phyloP scores from a whole-genome alignment of 2,113 vertebrate genomes.

The Ia io region DNA sequence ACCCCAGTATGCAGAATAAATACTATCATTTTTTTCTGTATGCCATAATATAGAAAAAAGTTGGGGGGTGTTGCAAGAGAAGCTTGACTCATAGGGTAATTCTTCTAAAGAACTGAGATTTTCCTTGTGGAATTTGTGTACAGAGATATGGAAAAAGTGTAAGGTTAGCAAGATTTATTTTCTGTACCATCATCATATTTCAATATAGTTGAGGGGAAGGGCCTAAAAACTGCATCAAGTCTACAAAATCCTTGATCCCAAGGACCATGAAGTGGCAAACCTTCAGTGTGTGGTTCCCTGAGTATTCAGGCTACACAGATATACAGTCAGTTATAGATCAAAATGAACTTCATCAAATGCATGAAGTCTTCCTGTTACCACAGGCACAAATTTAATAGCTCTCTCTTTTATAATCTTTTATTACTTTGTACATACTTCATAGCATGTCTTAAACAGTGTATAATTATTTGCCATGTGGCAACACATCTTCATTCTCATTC shows the following conservation, averaged over 20 bases:
- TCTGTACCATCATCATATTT: neutral
- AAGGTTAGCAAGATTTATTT: neutral
- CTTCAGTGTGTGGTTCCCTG: neutral
- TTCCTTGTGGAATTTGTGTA: neutral
- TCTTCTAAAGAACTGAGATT: neutral
- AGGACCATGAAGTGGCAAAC: neutral
- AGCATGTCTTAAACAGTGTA: neutral
- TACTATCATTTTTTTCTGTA: neutral
- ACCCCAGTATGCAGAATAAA: neutral
- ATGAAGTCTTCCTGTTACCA: neutral
- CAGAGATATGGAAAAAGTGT: neutral
- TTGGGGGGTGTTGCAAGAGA: neutral
- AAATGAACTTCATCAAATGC: neutral
- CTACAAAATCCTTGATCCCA: conserved; percentile 28
- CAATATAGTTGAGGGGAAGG: neutral
- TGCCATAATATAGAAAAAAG: neutral
- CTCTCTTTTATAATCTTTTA: neutral
- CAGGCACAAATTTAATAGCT: neutral
- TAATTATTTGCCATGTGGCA: neutral
- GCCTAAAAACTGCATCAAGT: neutral
- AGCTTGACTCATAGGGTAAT: neutral
- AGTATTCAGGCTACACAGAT: neutral
- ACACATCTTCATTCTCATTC: neutral
- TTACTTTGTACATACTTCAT: neutral
- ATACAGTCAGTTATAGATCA: neutral